Conservation (phyloP, 2,113 vertebrate genomes). For the Coptodon rendalli region DNA sequence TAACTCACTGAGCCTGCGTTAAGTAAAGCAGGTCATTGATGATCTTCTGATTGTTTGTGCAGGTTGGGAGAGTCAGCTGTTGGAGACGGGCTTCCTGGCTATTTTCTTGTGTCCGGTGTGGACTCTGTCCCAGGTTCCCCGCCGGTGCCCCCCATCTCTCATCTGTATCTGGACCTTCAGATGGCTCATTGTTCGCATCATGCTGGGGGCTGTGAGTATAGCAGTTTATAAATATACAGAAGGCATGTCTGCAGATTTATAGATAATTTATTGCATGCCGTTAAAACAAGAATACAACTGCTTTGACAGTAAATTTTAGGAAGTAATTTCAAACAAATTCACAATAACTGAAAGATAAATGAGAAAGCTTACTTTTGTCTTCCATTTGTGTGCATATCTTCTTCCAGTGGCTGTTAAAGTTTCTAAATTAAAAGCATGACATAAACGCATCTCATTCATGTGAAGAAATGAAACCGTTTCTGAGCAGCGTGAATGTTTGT, state of each 20-base stretch:
- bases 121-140: slow-evolving; percentile 78
- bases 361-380: neutral
- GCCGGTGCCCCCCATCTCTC: slow-evolving; percentile 72
- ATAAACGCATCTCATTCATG: neutral
- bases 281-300: neutral
- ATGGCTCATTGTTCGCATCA: slow-evolving; percentile 98
- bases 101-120: slow-evolving; percentile 90
- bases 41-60: neutral
- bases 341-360: neutral
- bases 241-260: neutral
- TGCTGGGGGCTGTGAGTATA: slow-evolving; percentile 92
- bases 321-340: neutral
- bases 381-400: neutral
- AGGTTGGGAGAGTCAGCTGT: slow-evolving; percentile 96
- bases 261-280: neutral
- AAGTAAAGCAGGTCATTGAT: neutral
- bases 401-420: neutral
- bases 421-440: neutral
- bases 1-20: neutral
- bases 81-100: slow-evolving; percentile 90
- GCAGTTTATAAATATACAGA: neutral
- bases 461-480: neutral
- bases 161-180: slow-evolving; percentile 89
- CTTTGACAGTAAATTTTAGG: neutral
- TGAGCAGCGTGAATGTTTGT: neutral